These are phyloP conservation scores for Myxocyprinus asiaticus DNA, from an alignment of 2,113 vertebrate genomes.

Conservation along the genomic window DNA sequence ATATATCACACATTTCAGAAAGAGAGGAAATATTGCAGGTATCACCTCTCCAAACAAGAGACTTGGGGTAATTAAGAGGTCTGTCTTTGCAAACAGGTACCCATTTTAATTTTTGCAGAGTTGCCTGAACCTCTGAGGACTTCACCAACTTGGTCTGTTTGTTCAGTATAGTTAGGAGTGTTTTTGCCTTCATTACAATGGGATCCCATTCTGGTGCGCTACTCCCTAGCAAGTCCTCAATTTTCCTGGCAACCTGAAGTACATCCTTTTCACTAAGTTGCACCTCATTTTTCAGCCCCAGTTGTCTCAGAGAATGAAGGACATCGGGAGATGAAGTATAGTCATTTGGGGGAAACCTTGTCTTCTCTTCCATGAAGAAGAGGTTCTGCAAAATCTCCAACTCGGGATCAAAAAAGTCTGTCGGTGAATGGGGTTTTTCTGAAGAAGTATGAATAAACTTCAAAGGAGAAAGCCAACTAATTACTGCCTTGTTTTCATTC, in stretches of 20 bases:
- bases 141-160: conserved; percentile 85
- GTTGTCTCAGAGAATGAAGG: conserved; percentile 93
- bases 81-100: conserved; percentile 91
- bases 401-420: conserved; percentile 93
- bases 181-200: conserved; percentile 87
- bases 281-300: conserved; percentile 93
- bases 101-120: conserved; percentile 89
- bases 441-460: conserved; percentile 84
- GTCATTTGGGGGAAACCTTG: conserved; percentile 82
- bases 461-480: conserved; percentile 84
- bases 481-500: conserved; percentile 86
- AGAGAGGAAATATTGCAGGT: conserved; percentile 81
- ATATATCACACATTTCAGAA: conserved; percentile 89
- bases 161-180: conserved; percentile 87
- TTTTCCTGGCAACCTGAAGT: conserved; percentile 86
- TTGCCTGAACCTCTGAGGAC: conserved; percentile 82
- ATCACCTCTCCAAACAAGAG: conserved; percentile 93
- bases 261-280: conserved; percentile 87
- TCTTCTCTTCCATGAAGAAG: conserved; percentile 88
- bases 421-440: conserved; percentile 78
- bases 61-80: conserved; percentile 91
- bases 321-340: conserved; percentile 88
- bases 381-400: conserved; percentile 86
- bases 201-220: conserved; percentile 73
- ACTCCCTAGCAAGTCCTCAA: conserved; percentile 81